Evolutionary conservation across 2,888 invertebrate species (phyloP).

Genomic region (Lochmaea crataegi): DNA sequence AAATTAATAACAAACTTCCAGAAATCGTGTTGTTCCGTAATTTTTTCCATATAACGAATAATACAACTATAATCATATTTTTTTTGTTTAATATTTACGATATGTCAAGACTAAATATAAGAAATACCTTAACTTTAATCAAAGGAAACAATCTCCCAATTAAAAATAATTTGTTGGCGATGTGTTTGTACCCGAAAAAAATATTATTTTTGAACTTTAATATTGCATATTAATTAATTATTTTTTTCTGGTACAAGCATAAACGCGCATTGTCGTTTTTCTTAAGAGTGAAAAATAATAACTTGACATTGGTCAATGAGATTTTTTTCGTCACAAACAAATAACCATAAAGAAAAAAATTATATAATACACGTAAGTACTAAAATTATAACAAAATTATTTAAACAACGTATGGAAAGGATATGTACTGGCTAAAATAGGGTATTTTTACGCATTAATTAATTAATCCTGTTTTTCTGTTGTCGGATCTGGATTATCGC

Average conservation of each 20-base stretch:
- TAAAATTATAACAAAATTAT: slow-evolving; percentile 42
- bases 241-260: no score
- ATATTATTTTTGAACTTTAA: not conserved
- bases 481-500: slow-evolving; percentile 59
- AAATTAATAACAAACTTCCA: not conserved
- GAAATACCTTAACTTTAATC: slow-evolving; percentile 26
- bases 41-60: not conserved
- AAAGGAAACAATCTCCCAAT: not conserved
- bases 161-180: not conserved
- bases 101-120: slow-evolving; percentile 33
- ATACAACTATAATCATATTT: slow-evolving; percentile 3
- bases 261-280: no score
- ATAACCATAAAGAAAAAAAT: slow-evolving; percentile 21
- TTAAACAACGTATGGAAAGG: slow-evolving; percentile 55
- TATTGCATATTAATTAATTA: not conserved
- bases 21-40: not conserved
- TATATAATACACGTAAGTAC: slow-evolving; percentile 38
- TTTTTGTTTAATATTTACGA: slow-evolving; percentile 18
- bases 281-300: slow-evolving; percentile 5
- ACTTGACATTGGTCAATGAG: slow-evolving; percentile 46
- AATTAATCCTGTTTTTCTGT: slow-evolving; percentile 52
- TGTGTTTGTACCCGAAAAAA: not conserved
- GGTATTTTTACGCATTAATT: not conserved
- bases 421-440: slow-evolving; percentile 54
- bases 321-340: slow-evolving; percentile 34